Conservation (phyloP, 2,797 vertebrate genomes). For the Zalophus californianus region DNA sequence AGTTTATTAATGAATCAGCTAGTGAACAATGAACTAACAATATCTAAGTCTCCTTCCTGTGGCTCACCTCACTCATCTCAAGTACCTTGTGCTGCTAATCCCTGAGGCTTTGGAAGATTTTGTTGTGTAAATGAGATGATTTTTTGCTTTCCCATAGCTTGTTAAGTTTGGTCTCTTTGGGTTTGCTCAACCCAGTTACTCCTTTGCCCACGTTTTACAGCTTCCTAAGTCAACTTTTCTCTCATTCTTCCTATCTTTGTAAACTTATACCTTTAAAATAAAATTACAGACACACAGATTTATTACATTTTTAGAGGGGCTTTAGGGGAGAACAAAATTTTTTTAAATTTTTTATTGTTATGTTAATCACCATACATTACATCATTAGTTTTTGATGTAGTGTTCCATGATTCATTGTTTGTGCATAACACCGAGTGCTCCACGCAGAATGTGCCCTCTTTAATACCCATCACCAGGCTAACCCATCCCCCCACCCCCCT, state of each 20-base stretch:
- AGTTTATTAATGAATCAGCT: neutral
- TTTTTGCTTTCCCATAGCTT: neutral
- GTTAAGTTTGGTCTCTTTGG: neutral
- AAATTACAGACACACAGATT: neutral
- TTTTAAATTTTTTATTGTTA: too few species aligned
- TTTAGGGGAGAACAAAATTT: slow-evolving; percentile 28
- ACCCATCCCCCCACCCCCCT: too few species aligned
- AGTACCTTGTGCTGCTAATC: neutral
- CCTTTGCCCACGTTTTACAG: neutral
- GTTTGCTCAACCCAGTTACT: neutral
- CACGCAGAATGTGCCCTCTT: too few species aligned
- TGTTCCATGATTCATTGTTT: too few species aligned
- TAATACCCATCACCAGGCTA: too few species aligned
- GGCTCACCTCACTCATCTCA: neutral
- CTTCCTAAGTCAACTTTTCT: neutral
- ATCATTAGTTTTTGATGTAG: too few species aligned
- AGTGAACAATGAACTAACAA: neutral
- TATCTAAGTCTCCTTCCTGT: neutral
- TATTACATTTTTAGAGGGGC: neutral
- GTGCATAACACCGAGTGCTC: too few species aligned
- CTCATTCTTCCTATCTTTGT: neutral
- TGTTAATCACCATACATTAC: too few species aligned
- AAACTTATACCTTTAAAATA: slow-evolving; percentile 31
- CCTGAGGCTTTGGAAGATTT: neutral
- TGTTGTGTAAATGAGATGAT: neutral